Evolutionary conservation across 1,140 invertebrate species (phyloP).

Genomic region (Lethrus apterus): DNA sequence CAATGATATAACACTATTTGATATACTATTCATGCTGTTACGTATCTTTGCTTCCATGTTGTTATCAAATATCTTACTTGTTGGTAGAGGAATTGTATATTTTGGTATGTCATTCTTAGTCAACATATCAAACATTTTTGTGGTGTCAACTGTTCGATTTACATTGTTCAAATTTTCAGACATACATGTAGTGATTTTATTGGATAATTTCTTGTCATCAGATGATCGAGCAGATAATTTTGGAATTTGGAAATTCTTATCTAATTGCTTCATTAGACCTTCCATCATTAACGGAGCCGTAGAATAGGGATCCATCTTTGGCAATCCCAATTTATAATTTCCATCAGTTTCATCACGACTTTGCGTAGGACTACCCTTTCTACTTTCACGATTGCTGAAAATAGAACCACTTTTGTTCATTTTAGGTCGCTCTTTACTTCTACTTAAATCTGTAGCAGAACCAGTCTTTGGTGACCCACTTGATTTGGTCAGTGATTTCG

Average conservation of each 20-base stretch:
- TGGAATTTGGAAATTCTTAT: conserved; percentile 81
- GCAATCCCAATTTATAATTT: conserved; percentile 44
- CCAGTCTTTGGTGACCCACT: conserved; percentile 42
- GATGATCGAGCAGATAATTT: conserved; percentile 60
- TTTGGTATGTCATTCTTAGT: conserved; percentile 33
- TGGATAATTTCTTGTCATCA: conserved; percentile 34
- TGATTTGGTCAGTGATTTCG: conserved; percentile 37
- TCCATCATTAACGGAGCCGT: conserved; percentile 52
- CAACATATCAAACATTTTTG: conserved; percentile 34
- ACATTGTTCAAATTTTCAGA: conserved; percentile 24
- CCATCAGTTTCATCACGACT: conserved; percentile 55
- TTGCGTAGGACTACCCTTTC: conserved; percentile 57
- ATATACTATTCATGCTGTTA: conserved; percentile 30
- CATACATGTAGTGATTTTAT: conserved; percentile 13
- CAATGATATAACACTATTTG: conserved; percentile 1
- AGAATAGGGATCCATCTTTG: conserved; percentile 50
- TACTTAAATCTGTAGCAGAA: conserved; percentile 48
- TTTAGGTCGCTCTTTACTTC: conserved; percentile 48
- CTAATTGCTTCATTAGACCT: conserved; percentile 66
- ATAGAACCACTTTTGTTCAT: conserved; percentile 50
- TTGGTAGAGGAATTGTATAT: conserved; percentile 30
- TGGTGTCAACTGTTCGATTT: conserved; percentile 23
- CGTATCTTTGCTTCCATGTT: conserved; percentile 34
- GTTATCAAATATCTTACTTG: conserved; percentile 29
- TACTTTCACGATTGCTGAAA: conserved; percentile 53